Conservation (phyloP, 2,797 vertebrate species). For the Balearica regulorum region DNA sequence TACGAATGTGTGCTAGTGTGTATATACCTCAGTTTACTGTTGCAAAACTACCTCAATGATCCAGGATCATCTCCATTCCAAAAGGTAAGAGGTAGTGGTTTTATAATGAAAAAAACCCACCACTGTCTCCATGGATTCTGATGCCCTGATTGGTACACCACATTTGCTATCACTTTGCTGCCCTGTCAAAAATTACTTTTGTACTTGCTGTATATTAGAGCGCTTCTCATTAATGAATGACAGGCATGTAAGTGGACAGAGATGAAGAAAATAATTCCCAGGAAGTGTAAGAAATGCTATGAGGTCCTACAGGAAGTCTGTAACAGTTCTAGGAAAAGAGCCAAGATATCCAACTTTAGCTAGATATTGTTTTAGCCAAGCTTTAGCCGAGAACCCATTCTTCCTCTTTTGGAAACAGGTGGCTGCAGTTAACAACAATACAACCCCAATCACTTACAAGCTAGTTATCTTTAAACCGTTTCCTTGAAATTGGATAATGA, state of each 20-base stretch:
- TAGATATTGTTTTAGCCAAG: not conserved
- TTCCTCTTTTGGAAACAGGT: slow-evolving; percentile 13
- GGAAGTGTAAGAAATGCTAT: not conserved
- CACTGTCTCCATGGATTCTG: not conserved
- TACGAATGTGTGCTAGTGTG: accelerated
- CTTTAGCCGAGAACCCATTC: not conserved
- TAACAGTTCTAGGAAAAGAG: not conserved
- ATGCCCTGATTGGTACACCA: not conserved
- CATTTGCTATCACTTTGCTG: not conserved
- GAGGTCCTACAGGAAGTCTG: not conserved
- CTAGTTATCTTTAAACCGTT: slow-evolving; percentile 33
- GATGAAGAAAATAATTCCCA: not conserved
- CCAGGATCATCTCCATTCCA: not conserved
- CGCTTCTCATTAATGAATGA: not conserved
- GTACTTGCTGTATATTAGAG: not conserved
- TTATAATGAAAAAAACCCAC: not conserved
- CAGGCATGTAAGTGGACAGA: not conserved
- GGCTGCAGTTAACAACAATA: slow-evolving; percentile 16
- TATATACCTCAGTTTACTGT: not conserved
- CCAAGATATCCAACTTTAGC: not conserved
- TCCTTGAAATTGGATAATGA: not conserved
- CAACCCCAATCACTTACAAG: slow-evolving; percentile 28
- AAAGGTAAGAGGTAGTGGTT: not conserved
- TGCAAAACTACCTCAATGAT: not conserved
- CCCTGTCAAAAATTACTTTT: not conserved